Evolutionary conservation across 1,140 invertebrate species (phyloP), one percentile per base, ranked within the genome.

Genomic region (Brachionus rotundiformis): DNA sequence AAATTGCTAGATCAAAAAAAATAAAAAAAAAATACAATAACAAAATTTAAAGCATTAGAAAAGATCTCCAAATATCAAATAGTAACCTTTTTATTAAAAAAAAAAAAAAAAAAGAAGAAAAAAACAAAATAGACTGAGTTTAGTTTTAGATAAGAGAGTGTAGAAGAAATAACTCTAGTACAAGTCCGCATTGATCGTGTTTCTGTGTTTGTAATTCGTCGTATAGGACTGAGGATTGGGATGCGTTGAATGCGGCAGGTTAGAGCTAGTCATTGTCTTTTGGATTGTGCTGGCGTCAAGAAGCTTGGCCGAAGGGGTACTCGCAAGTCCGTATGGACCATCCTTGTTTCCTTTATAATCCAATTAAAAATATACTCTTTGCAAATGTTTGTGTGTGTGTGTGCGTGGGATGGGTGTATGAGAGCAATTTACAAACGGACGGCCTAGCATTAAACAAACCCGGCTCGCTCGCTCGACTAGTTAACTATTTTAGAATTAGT

Each of bases 371-470:
- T 19, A 16, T 16, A 7, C 16, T 16, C 47, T 54, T 8, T 19
- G 3, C 19, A 25, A 7, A 2, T 13, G 39, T 13, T 10, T 41
- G 39, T 41, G 39, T 41, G 39, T 41, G 10, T 39, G 36, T 3
- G 11, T 41, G 39, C 3, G 10, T 41, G 11, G 10, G 39, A 13
- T 13, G 39, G n/a, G 39, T 41, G 39, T 41, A 13, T 4, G 39
- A 54, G n/a, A 54, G 47, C 47, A 54, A 54, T 54, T n/a, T 54
- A 54, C 47, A 54, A 54, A 54, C 19, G 47, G 47, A 25, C 47
- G 47, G 47, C 47, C 47, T 54, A 41, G 39, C 39, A 54, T 16
- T 54, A 19, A 54, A 25, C 47, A 54, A 54, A 54, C 5, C 19
- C 19, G 19, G 47, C 36, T 2, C 1, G 19, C 47, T 8, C 16